Conservation (phyloP, 2,888 invertebrate species). For the Nesidiocoris tenuis region DNA sequence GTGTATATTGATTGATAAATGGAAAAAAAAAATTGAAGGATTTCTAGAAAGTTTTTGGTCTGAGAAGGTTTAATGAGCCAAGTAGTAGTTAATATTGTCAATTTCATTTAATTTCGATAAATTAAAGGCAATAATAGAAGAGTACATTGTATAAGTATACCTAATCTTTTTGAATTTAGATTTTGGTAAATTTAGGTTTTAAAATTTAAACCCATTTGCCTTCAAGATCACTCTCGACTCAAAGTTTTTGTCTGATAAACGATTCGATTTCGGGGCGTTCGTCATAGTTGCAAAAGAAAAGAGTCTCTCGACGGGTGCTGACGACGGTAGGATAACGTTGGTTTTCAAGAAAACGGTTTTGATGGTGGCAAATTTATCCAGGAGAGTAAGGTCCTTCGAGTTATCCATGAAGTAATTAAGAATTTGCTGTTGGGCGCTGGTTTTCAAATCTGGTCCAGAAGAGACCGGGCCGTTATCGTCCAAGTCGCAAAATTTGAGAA, state of each 20-base stretch:
- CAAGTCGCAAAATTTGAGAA: not conserved
- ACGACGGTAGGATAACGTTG: constrained; percentile 32
- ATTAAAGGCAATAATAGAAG: not conserved
- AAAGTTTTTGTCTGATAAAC: constrained; percentile 24
- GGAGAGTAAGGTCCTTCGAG: not conserved
- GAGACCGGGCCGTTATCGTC: not conserved
- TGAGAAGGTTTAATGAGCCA: too few relatives aligned
- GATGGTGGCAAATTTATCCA: constrained; percentile 15
- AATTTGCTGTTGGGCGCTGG: constrained; percentile 12
- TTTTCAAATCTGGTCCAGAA: not conserved
- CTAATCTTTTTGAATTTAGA: not conserved
- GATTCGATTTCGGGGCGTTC: constrained; percentile 19
- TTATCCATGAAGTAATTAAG: constrained; percentile 9
- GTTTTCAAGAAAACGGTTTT: constrained; percentile 18
- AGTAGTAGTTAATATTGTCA: too few relatives aligned
- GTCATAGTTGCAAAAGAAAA: constrained; percentile 34
- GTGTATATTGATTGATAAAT: too few relatives aligned
- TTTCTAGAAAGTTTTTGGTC: too few relatives aligned
- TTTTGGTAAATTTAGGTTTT: not conserved
- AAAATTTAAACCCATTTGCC: constrained; percentile 24
- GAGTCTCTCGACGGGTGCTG: constrained; percentile 31
- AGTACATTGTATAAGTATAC: not conserved
- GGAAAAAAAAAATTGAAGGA: too few relatives aligned
- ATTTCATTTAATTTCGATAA: not conserved
- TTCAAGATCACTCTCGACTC: constrained; percentile 42